A percentile compares a stretch with the other conserved stretches of the same genome.
These are phyloP conservation scores for Hoplias malabaricus DNA, from an alignment of 2,113 vertebrate species.

Conservation along the genomic window DNA sequence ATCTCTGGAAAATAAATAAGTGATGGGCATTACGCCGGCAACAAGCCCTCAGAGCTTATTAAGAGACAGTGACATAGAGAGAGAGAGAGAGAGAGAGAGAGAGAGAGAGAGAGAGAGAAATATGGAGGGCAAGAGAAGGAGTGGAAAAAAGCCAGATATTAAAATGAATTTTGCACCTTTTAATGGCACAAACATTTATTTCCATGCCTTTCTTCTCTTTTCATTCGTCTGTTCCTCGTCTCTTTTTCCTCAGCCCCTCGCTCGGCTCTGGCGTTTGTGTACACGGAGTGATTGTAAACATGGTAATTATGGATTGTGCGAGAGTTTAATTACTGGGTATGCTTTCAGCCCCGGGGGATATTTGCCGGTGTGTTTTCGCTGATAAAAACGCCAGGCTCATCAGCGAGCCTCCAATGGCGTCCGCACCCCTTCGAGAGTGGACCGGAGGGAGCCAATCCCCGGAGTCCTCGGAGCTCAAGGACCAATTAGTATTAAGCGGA, in stretches of 20 bases:
- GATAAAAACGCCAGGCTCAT: slow-evolving; percentile 77
- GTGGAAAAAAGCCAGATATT: slow-evolving; percentile 60
- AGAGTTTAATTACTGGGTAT: slow-evolving; percentile 79
- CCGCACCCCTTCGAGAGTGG: slow-evolving; percentile 69
- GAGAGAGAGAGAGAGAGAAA: not conserved
- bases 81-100: not conserved
- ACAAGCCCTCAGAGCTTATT: slow-evolving; percentile 78
- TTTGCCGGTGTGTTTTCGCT: slow-evolving; percentile 73
- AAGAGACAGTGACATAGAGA: slow-evolving; percentile 60
- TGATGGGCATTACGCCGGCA: slow-evolving; percentile 77
- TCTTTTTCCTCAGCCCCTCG: slow-evolving; percentile 36
- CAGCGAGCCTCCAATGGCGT: slow-evolving; percentile 70
- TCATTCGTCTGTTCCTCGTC: slow-evolving; percentile 44
- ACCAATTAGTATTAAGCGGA: slow-evolving; percentile 82
- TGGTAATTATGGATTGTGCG: slow-evolving; percentile 82
- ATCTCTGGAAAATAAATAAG: slow-evolving; percentile 82
- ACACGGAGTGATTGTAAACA: slow-evolving; percentile 79
- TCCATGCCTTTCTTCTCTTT: slow-evolving; percentile 53
- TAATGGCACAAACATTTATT: slow-evolving; percentile 58
- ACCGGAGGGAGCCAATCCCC: slow-evolving; percentile 72
- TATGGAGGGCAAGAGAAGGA: slow-evolving; percentile 54
- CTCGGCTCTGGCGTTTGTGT: slow-evolving; percentile 53
- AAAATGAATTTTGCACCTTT: slow-evolving; percentile 75
- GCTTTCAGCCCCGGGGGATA: slow-evolving; percentile 67
- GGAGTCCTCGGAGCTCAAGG: slow-evolving; percentile 68